These are phyloP conservation scores for Garra rufa DNA, from an alignment of 2,113 vertebrate species.

Conservation along the genomic window DNA sequence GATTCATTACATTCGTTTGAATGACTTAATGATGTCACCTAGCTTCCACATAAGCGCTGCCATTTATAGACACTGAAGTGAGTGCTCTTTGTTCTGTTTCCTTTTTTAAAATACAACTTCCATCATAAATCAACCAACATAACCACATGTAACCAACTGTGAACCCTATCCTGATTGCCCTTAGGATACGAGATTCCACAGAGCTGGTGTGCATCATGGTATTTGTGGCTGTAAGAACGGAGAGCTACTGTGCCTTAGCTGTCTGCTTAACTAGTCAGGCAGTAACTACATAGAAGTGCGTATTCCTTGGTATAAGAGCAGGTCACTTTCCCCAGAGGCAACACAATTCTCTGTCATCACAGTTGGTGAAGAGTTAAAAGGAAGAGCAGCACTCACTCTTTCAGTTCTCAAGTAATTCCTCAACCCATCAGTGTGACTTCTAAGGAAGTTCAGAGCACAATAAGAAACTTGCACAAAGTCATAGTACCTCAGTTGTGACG, in stretches of 20 bases:
- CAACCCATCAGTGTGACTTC: neutral
- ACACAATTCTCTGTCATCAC: neutral
- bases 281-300: neutral
- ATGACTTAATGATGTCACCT: neutral
- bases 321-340: neutral
- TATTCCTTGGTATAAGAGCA: neutral
- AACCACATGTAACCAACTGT: neutral
- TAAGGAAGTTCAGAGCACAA: constrained; percentile 2
- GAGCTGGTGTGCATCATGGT: neutral
- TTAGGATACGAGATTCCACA: neutral
- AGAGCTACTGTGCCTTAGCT: neutral
- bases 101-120: neutral
- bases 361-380: neutral
- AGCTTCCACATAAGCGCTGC: neutral
- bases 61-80: neutral
- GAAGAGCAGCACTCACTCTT: neutral
- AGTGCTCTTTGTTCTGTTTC: neutral
- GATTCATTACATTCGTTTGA: neutral
- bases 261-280: neutral
- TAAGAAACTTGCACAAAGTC: neutral
- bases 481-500: neutral
- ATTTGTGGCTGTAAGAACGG: neutral
- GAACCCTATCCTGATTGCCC: neutral
- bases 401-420: constrained; percentile 29
- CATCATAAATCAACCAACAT: neutral